Base-by-base conservation (phyloP, 2,113 vertebrate species). In the Nannobrachium achirus region DNA sequence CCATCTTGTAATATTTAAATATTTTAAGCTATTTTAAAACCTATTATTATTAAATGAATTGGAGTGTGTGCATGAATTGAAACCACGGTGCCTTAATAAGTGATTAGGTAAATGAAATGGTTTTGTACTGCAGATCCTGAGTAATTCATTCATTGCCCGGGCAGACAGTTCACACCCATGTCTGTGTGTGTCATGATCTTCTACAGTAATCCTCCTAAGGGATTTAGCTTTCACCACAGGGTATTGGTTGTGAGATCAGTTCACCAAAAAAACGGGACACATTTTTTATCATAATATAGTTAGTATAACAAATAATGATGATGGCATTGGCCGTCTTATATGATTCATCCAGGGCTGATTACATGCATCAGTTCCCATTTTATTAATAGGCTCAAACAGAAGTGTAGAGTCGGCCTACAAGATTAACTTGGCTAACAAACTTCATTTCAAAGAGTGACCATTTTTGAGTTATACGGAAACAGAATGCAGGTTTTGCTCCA, bases 181-280 rank as follows among this genome's bases (percentile, higher is more conserved):
- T 25, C 25, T 2, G 25, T 25, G 25, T 25, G 87, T 93, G 86
- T 80, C 71, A 85, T 77, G 85, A 88, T 87, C 90, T 89, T 80
- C 59, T 73, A 86, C 82, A 82, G 78, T 94, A 92, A 94, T 95
- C 91, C 91, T 93, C 87, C 90, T 89, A 85, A 85, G 88, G 88
- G 92, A 94, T 94, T 95, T 94, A 86, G 81, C 86, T 93, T n/a
- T 58, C 70, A 71, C 67, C 53, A 60, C 57, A 70, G 59, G 67
- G 66, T 63, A 64, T 71, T 71, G 52, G 50, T 62, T 66, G 53
- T 63, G 64, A 63, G 40, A 78, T 66, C 65, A 64, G 61, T 69
- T 70, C 62, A 78, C 78, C 52, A 73, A 39, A 69, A 2, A 33
- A 83, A 67, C 59, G 66, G 40, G 59, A 73, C 58, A 63, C 42